phyloP scores from a whole-genome alignment of 2,113 vertebrate species.

The Myocastor coypus region DNA sequence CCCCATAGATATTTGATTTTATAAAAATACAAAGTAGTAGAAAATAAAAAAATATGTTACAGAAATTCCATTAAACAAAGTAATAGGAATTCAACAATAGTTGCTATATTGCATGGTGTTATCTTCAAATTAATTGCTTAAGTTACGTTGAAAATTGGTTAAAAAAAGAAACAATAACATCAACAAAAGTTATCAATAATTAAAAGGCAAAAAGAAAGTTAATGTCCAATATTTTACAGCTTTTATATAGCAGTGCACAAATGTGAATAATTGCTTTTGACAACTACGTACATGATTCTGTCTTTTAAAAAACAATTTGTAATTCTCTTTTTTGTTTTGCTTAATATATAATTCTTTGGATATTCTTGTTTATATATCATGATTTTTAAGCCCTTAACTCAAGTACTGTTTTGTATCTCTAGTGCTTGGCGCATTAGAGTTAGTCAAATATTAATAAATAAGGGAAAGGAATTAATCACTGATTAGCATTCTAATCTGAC shows the following conservation, averaged over 20 bases:
- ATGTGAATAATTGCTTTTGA: not conserved
- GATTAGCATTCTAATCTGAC: not conserved
- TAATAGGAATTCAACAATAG: too few species aligned
- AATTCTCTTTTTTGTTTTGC: conserved; percentile 12
- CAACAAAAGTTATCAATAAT: too few species aligned
- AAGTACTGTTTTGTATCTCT: not conserved
- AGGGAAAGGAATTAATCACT: not conserved
- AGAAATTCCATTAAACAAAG: too few species aligned
- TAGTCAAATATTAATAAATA: not conserved
- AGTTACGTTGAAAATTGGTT: too few species aligned
- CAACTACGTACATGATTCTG: not conserved
- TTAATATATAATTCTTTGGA: not conserved
- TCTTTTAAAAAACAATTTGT: not conserved
- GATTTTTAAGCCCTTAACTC: not conserved
- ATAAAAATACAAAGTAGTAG: too few species aligned
- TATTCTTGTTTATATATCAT: not conserved
- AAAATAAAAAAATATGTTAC: too few species aligned
- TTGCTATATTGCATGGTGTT: too few species aligned
- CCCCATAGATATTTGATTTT: not conserved
- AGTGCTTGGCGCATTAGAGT: not conserved
- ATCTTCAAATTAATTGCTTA: too few species aligned
- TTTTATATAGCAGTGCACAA: not conserved
- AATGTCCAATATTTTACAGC: not conserved
- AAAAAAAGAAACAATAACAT: too few species aligned
- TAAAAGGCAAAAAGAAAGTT: too few species aligned